Conservation (phyloP, 1,140 invertebrate genomes). For the Zaprionus camerounensis region DNA sequence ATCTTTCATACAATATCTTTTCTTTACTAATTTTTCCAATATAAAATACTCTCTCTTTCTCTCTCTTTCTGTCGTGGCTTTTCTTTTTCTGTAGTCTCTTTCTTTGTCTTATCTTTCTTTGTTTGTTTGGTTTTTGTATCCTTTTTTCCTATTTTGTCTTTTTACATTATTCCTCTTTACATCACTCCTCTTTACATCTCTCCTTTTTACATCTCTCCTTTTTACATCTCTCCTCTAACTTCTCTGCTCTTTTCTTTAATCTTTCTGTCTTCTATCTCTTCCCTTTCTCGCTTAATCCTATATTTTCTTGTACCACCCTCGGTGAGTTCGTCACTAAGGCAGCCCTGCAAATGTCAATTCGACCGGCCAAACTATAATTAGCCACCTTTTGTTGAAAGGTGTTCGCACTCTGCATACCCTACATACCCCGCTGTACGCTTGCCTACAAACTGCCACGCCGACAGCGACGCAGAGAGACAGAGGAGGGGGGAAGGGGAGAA, state of each 20-base stretch:
- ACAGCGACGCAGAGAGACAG: not conserved
- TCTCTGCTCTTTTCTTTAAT: not conserved
- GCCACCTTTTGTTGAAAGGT: constrained; percentile 59
- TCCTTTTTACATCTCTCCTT: no score
- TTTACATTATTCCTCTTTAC: not conserved
- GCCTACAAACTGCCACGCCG: not conserved
- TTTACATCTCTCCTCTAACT: not conserved
- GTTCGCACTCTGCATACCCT: constrained; percentile 21
- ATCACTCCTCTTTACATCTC: no score
- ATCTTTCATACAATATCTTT: no score
- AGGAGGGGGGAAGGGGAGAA: not conserved
- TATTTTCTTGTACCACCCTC: constrained; percentile 21
- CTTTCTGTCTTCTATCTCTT: not conserved
- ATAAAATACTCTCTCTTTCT: no score
- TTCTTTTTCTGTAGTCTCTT: no score
- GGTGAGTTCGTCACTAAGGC: constrained; percentile 16
- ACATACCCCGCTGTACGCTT: not conserved
- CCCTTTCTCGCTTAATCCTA: not conserved
- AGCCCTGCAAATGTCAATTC: constrained; percentile 70
- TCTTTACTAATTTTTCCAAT: no score
- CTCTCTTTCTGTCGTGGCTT: no score
- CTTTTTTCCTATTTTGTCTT: no score
- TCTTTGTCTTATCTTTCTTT: no score
- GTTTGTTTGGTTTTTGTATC: no score
- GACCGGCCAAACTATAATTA: constrained; percentile 68